phyloP scores from a whole-genome alignment of 2,888 invertebrate species.

The Ichneumoninae sp. region DNA sequence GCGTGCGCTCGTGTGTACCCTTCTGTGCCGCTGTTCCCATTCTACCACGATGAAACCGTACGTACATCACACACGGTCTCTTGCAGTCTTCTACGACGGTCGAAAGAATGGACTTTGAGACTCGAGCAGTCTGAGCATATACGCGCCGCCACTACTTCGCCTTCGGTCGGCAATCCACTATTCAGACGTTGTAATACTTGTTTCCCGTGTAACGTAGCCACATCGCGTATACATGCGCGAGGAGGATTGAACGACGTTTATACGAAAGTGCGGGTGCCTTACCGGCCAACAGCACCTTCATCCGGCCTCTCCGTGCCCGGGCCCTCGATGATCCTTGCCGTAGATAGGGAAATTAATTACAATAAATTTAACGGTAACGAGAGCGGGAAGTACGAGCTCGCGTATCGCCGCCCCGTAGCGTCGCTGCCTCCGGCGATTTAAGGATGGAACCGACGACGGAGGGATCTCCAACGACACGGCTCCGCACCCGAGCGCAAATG shows the following conservation, averaged over 20 bases:
- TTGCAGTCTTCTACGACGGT: slow-evolving; percentile 40
- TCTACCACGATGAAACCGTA: slow-evolving; percentile 75
- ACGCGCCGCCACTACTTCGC: slow-evolving; percentile 7
- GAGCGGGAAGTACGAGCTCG: slow-evolving; percentile 75
- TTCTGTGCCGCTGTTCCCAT: slow-evolving; percentile 79
- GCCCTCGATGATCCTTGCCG: slow-evolving; percentile 77
- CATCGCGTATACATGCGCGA: slow-evolving; percentile 34
- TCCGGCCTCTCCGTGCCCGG: slow-evolving; percentile 65
- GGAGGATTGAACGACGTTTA: slow-evolving; percentile 78
- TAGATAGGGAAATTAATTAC: slow-evolving; percentile 84
- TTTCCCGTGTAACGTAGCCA: slow-evolving; percentile 41
- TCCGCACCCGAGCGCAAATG: slow-evolving; percentile 13
- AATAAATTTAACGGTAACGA: slow-evolving; percentile 84
- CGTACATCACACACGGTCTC: slow-evolving; percentile 51
- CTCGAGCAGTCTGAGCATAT: slow-evolving; percentile 40
- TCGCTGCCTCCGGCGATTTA: slow-evolving; percentile 54
- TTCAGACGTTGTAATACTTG: slow-evolving; percentile 44
- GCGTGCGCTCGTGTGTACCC: slow-evolving; percentile 78
- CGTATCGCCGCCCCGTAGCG: slow-evolving; percentile 52
- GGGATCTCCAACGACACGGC: slow-evolving; percentile 31
- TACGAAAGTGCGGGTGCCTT: slow-evolving; percentile 69
- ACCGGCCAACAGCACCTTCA: slow-evolving; percentile 63
- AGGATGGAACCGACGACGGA: slow-evolving; percentile 49
- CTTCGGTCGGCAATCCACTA: not conserved
- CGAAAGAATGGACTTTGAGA: slow-evolving; percentile 60